Percentiles rank a stretch among this genome's conserved stretches.
These are phyloP conservation scores for Potamilus streckersoni DNA, from an alignment of 1,140 invertebrate genomes.

Conservation along the genomic window DNA sequence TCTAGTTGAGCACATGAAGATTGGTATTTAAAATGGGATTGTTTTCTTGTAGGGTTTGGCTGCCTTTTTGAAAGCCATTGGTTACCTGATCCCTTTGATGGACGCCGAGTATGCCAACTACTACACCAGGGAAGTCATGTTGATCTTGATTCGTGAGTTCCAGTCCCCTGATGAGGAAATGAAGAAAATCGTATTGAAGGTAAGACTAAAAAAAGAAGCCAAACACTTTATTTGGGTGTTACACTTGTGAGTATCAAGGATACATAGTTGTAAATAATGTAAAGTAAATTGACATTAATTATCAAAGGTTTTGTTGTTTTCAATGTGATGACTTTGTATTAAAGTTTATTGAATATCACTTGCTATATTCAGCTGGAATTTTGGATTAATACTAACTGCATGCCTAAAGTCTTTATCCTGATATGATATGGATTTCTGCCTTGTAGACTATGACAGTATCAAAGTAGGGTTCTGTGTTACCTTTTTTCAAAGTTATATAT, in stretches of 20 bases:
- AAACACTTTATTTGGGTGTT: no score
- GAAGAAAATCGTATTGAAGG: slow-evolving; percentile 99
- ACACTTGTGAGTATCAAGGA: no score
- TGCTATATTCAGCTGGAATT: no score
- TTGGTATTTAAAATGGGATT: not conserved
- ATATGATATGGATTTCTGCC: no score
- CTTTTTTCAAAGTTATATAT: no score
- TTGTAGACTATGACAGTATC: no score
- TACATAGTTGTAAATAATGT: no score
- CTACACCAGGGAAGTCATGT: slow-evolving; percentile 99
- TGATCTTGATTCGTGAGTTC: slow-evolving; percentile 99
- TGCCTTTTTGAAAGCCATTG: slow-evolving; percentile 99
- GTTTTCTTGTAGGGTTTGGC: slow-evolving; percentile 81
- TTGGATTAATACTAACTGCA: no score
- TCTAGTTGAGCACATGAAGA: not conserved
- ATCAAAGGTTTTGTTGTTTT: not conserved
- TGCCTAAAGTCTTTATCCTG: no score
- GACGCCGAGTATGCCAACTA: slow-evolving; percentile 99
- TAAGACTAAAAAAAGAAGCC: slow-evolving; percentile 55
- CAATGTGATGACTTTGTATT: not conserved
- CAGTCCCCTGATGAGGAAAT: slow-evolving; percentile 99
- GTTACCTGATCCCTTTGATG: slow-evolving; percentile 99
- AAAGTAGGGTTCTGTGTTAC: no score
- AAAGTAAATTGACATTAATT: not conserved
- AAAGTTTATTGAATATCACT: no score